Conservation (phyloP, 2,113 vertebrate species). For the Calyptomena viridis region DNA sequence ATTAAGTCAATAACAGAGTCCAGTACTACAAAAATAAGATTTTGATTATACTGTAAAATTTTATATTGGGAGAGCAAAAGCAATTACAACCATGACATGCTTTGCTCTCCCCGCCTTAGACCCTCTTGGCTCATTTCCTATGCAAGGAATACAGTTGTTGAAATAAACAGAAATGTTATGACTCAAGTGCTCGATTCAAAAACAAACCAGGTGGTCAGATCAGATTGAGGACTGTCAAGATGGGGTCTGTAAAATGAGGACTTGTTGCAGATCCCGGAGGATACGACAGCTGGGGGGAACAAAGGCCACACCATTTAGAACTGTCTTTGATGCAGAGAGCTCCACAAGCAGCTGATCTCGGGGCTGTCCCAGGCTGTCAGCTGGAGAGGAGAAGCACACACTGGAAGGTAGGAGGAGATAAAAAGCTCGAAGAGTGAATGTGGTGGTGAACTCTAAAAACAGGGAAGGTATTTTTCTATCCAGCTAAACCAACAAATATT, state of each 20-base stretch:
- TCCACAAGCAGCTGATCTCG: background rate
- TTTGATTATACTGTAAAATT: slow-evolving; percentile 70
- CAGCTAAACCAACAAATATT: background rate
- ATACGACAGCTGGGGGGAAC: slow-evolving; percentile 48
- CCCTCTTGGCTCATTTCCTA: slow-evolving; percentile 75
- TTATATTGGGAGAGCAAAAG: slow-evolving; percentile 63
- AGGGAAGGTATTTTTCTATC: background rate
- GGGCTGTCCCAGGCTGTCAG: slow-evolving; percentile 5
- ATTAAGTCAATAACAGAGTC: slow-evolving; percentile 71
- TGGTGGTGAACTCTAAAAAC: background rate
- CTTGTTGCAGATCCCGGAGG: slow-evolving; percentile 48
- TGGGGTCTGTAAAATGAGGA: slow-evolving; percentile 10
- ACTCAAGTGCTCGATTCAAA: slow-evolving; percentile 63
- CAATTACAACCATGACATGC: slow-evolving; percentile 66
- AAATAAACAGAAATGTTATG: slow-evolving; percentile 76
- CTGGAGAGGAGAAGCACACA: background rate
- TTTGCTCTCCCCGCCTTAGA: slow-evolving; percentile 66
- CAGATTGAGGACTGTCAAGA: slow-evolving; percentile 64
- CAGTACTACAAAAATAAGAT: slow-evolving; percentile 69
- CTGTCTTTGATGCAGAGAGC: background rate
- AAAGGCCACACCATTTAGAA: slow-evolving; percentile 24
- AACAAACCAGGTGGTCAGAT: slow-evolving; percentile 73
- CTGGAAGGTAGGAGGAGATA: background rate
- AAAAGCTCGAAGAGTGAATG: background rate
- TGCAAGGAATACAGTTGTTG: slow-evolving; percentile 68